Base-by-base conservation (phyloP, 64 coral and sea anemone species). In the Porites australiensis region DNA sequence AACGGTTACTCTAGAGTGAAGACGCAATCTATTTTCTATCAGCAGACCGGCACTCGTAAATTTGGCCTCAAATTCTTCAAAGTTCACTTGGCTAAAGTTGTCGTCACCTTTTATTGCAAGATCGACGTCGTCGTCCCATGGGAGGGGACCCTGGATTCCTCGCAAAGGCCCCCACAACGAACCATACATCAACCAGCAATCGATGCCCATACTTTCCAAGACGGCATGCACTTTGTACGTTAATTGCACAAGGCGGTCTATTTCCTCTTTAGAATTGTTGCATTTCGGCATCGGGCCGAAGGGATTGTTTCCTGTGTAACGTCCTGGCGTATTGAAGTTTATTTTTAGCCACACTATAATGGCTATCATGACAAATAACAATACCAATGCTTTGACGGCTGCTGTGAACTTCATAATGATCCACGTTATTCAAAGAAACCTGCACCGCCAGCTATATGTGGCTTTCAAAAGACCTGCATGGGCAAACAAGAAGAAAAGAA, bases 41-140 rank as follows among this genome's bases (percentile, higher is more conserved):
- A 1, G 16, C 15, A 94, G 23, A 21, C 92, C 87, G 19, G 47
- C 53, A 8, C 3, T 46, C 22, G 67, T n/a, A 13, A 94, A 94
- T 12, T 12, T 5, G 13, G 54, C 79, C 16, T 74, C 55, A 47
- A 94, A 89, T 44, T 89, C 65, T 13, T 94, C 55, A 27, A 75
- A 64, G 3, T 49, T 64, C 15, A 83, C 65, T 23, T 79, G 15
- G 8, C 48, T 18, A 58, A 88, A 94, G 48, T 75, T 74, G 7
- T 50, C 76, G 20, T 89, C 78, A 50, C 75, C 92, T 47, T 80
- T 16, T 63, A 94, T 64, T 23, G 64, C 92, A 23, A 94, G 37
- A 52, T 94, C 92, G 0, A 84, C 87, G 70, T 94, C 92, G 14
- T 82, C 72, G 10, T 94, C 92, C 92, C 92, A 94, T 10, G 92